phyloP scores from a whole-genome alignment of 1,140 invertebrate species.

The Drosophila serrata region DNA sequence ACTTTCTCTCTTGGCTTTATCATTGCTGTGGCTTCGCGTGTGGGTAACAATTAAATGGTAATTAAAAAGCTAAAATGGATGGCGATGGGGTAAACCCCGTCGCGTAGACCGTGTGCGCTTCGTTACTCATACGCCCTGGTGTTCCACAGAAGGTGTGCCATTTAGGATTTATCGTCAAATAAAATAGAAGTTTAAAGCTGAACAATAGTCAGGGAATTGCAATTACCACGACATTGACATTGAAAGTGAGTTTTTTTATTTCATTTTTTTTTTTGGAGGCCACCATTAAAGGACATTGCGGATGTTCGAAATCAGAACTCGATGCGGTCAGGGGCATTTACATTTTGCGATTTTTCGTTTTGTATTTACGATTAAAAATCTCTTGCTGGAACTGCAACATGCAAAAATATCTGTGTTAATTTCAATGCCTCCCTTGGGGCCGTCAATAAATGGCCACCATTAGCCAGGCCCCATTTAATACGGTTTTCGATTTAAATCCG shows the following conservation, averaged over 20 bases:
- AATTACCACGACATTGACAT: slow-evolving; percentile 64
- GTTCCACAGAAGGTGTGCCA: neutral
- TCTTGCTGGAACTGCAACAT: neutral
- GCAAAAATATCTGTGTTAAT: slow-evolving; percentile 10
- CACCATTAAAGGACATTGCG: slow-evolving; percentile 64
- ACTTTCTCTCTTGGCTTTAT: slow-evolving; percentile 19
- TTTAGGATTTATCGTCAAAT: slow-evolving; percentile 23
- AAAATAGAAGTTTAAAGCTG: slow-evolving; percentile 4
- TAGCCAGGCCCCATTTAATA: slow-evolving; percentile 39
- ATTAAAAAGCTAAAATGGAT: slow-evolving; percentile 49
- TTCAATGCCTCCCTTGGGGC: slow-evolving; percentile 17
- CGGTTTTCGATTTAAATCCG: slow-evolving; percentile 32
- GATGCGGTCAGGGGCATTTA: slow-evolving; percentile 10
- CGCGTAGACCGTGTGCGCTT: slow-evolving; percentile 5
- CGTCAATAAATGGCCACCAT: slow-evolving; percentile 23
- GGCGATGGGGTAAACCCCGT: neutral
- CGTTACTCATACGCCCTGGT: slow-evolving; percentile 7
- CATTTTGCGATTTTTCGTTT: slow-evolving; percentile 1
- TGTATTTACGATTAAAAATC: neutral
- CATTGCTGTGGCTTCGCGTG: slow-evolving; percentile 36
- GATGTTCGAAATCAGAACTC: slow-evolving; percentile 32
- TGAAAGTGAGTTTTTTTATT: slow-evolving; percentile 42
- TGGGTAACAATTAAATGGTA: slow-evolving; percentile 64
- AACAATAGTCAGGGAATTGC: slow-evolving; percentile 22
- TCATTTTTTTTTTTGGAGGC: neutral